Evolutionary conservation across 2,888 invertebrate genomes (phyloP).

Genomic region (Callimorpha dominula): DNA sequence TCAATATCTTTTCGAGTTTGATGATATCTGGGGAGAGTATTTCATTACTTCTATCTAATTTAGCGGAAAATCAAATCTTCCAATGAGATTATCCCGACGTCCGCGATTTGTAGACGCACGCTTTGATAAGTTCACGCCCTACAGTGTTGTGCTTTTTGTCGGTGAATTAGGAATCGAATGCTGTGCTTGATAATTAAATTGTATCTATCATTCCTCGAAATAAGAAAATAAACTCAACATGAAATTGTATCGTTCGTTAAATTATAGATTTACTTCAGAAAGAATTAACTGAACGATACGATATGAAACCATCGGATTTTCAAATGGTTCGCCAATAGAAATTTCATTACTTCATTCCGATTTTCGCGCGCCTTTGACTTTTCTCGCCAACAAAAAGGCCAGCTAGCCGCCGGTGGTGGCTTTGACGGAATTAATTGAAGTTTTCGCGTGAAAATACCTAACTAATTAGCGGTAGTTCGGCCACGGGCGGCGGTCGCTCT

Average conservation of each 20-base stretch:
- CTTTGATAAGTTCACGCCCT: constrained; percentile 63
- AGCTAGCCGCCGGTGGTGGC: constrained; percentile 58
- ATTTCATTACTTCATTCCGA: constrained; percentile 70
- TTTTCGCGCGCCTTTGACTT: constrained; percentile 68
- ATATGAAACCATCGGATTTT: constrained; percentile 57
- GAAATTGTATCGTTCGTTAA: not conserved
- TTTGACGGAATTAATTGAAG: constrained; percentile 79
- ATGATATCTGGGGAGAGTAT: constrained; percentile 72
- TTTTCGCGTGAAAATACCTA: constrained; percentile 76
- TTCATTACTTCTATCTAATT: constrained; percentile 86
- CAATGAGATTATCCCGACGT: constrained; percentile 81
- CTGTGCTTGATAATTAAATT: not conserved
- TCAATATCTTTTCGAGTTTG: constrained; percentile 59
- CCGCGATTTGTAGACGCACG: constrained; percentile 56
- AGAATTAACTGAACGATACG: constrained; percentile 43
- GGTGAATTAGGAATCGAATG: not conserved
- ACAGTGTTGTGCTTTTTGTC: constrained; percentile 45
- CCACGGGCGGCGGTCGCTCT: constrained; percentile 43
- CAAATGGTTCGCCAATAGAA: constrained; percentile 62
- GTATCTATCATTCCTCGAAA: not conserved
- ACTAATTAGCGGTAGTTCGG: constrained; percentile 72
- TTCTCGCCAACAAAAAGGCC: constrained; percentile 62
- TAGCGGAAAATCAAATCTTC: constrained; percentile 86
- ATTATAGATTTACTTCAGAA: constrained; percentile 41
- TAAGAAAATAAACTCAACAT: not conserved